Conservation (phyloP, 2,797 vertebrate genomes). For the Xiphorhynchus erythropygius region DNA sequence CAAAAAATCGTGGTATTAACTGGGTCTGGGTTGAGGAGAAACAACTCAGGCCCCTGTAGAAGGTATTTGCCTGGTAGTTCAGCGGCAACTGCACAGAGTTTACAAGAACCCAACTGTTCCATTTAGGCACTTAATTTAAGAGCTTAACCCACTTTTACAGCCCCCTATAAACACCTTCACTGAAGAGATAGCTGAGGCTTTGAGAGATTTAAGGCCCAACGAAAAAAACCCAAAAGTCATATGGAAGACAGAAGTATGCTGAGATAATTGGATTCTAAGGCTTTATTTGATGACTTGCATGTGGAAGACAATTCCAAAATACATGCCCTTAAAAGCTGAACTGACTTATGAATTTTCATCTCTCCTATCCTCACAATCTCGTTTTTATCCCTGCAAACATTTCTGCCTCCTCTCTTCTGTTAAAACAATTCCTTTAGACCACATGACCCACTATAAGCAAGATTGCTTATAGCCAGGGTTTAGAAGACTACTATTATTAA, state of each 20-base stretch:
- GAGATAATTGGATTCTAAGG: neutral
- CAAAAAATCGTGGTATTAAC: no score
- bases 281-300: neutral
- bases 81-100: neutral
- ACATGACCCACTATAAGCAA: neutral
- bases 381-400: neutral
- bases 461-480: neutral
- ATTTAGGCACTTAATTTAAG: neutral
- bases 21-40: neutral
- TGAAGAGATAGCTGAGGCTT: neutral
- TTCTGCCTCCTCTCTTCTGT: neutral
- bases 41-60: neutral
- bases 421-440: neutral
- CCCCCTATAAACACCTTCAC: neutral
- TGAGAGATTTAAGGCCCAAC: neutral
- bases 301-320: neutral
- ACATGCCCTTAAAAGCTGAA: neutral
- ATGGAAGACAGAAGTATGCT: neutral
- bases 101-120: neutral
- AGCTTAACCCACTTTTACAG: neutral
- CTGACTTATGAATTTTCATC: neutral
- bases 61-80: neutral
- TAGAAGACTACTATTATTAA: neutral
- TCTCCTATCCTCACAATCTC: neutral
- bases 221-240: neutral